phyloP scores from a whole-genome alignment of 1,140 invertebrate species.

The Chrysopa pallens region DNA sequence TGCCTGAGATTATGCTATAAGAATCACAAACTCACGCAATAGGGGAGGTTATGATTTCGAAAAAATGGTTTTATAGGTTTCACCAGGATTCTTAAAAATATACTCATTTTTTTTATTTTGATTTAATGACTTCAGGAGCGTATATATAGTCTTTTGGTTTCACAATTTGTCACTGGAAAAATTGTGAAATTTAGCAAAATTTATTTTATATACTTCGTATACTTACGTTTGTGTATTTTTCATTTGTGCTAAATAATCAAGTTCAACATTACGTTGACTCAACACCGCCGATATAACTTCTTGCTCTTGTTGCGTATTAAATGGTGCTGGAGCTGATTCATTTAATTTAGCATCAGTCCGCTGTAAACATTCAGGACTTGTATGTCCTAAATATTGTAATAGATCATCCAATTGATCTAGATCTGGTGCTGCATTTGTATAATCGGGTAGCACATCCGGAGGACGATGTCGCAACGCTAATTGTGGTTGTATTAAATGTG shows the following conservation, averaged over 20 bases:
- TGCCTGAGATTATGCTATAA: too few relatives aligned
- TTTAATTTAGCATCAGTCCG: slow-evolving; percentile 49
- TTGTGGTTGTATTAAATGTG: slow-evolving; percentile 25
- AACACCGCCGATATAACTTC: slow-evolving; percentile 72
- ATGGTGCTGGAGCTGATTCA: slow-evolving; percentile 45
- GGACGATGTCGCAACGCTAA: slow-evolving; percentile 50
- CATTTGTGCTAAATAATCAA: slow-evolving; percentile 25
- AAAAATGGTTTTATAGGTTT: too few relatives aligned
- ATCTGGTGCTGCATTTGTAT: slow-evolving; percentile 66
- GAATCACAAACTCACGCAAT: too few relatives aligned
- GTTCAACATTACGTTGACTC: slow-evolving; percentile 58
- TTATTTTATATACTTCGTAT: too few relatives aligned
- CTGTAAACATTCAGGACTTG: slow-evolving; percentile 77
- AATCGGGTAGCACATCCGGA: slow-evolving; percentile 57
- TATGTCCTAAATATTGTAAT: slow-evolving; percentile 76
- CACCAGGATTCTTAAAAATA: too few relatives aligned
- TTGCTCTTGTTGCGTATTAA: slow-evolving; percentile 50
- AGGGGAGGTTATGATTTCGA: too few relatives aligned
- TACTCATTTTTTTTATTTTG: too few relatives aligned
- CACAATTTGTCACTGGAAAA: too few relatives aligned
- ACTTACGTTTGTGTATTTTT: background rate
- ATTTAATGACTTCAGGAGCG: too few relatives aligned
- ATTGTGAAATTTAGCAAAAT: too few relatives aligned
- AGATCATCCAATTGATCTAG: slow-evolving; percentile 87
- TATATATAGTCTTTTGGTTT: too few relatives aligned